phyloP scores from a whole-genome alignment of 53 echinoderm and acorn worm species.

The Temnopleurus reevesii region DNA sequence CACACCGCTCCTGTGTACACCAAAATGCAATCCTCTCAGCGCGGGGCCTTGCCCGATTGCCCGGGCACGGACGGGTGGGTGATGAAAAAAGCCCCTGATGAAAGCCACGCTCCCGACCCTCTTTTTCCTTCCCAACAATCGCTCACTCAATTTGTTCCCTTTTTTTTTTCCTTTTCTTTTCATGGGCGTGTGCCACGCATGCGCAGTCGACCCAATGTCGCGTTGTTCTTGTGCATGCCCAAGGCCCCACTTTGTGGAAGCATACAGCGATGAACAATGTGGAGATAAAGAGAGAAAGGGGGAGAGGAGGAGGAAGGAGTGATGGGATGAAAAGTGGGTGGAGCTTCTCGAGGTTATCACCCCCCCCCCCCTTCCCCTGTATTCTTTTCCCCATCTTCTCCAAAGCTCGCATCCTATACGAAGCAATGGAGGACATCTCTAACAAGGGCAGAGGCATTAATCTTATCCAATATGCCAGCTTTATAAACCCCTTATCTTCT shows the following conservation, averaged over 20 bases:
- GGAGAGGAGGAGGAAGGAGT: neutral
- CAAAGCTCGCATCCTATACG: neutral
- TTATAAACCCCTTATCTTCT: neutral
- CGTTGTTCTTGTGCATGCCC: neutral
- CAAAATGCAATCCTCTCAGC: neutral
- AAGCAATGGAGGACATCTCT: neutral
- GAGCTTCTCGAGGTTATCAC: neutral
- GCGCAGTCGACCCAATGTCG: constrained; percentile 31
- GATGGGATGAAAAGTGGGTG: neutral
- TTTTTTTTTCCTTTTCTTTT: neutral
- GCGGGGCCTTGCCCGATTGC: neutral
- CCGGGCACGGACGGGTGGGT: neutral
- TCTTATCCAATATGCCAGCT: neutral
- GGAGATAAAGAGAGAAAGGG: neutral
- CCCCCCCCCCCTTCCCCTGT: constrained; percentile 3
- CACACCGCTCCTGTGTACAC: neutral
- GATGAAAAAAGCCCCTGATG: constrained; percentile 16
- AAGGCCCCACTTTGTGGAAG: constrained; percentile 40
- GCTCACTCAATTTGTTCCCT: neutral
- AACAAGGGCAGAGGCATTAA: no score
- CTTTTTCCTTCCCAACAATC: neutral
- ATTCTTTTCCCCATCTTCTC: neutral
- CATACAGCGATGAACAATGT: constrained; percentile 8
- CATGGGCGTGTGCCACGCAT: constrained; percentile 45
- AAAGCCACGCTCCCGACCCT: neutral